phyloP scores from a whole-genome alignment of 1,140 invertebrate genomes.

The Vollenhovia emeryi region DNA sequence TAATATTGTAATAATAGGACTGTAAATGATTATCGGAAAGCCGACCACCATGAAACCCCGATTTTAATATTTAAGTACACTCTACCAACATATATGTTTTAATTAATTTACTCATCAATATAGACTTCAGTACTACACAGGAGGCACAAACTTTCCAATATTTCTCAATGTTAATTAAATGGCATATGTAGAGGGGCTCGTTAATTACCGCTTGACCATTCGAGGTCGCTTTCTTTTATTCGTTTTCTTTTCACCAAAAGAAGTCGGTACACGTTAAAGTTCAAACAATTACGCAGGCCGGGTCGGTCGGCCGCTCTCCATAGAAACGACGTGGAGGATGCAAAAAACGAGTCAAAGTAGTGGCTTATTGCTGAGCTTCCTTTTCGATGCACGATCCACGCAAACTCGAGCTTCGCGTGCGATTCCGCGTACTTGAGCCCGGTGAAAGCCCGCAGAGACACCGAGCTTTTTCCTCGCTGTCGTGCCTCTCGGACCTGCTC shows the following conservation, averaged over 20 bases:
- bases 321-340: constrained; percentile 5
- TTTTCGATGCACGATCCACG: constrained; percentile 20
- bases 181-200: not conserved
- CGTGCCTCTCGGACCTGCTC: constrained; percentile 1
- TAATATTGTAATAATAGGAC: not conserved
- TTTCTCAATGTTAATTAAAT: not conserved
- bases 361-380: not conserved
- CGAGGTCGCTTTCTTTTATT: not conserved
- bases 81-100: not conserved
- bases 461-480: not conserved
- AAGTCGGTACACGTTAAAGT: not conserved
- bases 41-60: not conserved
- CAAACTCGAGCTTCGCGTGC: not conserved
- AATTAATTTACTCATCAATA: not conserved
- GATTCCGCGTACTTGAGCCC: not conserved
- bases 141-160: not conserved
- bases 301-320: not conserved
- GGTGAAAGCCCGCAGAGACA: not conserved
- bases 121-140: not conserved
- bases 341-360: constrained; percentile 32
- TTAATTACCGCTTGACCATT: not conserved
- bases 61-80: not conserved
- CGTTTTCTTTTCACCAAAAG: not conserved
- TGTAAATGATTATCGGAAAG: not conserved
- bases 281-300: constrained; percentile 16